Conservation (phyloP, 53 echinoderm and acorn worm species). For the Glandiceps talaboti region DNA sequence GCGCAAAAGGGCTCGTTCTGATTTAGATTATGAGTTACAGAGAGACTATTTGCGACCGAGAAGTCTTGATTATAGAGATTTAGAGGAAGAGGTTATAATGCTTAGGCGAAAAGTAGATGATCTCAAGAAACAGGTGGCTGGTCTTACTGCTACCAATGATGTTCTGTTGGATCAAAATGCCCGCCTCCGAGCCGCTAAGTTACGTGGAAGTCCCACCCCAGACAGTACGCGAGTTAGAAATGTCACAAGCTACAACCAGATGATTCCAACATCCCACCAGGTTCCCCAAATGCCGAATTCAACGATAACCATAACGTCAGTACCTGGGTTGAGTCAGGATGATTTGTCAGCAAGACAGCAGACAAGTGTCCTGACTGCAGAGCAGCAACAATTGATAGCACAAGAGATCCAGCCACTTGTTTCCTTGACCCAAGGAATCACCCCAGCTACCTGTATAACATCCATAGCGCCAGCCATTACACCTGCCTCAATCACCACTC, state of each 20-base stretch:
- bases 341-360: conserved; percentile 36
- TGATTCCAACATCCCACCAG: background rate
- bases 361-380: conserved; percentile 17
- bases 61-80: conserved; percentile 36
- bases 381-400: conserved; percentile 12
- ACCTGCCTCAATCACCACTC: conserved; percentile 44
- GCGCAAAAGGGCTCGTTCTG: conserved; percentile 40
- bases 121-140: conserved; percentile 81
- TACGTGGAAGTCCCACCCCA: conserved; percentile 36
- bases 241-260: conserved; percentile 8
- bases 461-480: conserved; percentile 49
- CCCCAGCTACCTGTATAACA: background rate
- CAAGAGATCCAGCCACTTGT: conserved; percentile 5
- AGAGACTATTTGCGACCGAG: conserved; percentile 14
- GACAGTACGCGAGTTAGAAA: conserved; percentile 42
- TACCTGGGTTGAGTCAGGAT: no score
- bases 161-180: conserved; percentile 98
- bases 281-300: background rate
- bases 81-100: conserved; percentile 75
- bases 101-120: conserved; percentile 71
- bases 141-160: conserved; percentile 86
- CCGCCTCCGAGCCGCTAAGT: conserved; percentile 60
- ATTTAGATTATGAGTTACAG: conserved; percentile 49
- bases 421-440: conserved; percentile 11
- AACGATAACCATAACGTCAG: background rate